Conservation (phyloP, 1,140 invertebrate genomes). For the Listronotus oregonensis region DNA sequence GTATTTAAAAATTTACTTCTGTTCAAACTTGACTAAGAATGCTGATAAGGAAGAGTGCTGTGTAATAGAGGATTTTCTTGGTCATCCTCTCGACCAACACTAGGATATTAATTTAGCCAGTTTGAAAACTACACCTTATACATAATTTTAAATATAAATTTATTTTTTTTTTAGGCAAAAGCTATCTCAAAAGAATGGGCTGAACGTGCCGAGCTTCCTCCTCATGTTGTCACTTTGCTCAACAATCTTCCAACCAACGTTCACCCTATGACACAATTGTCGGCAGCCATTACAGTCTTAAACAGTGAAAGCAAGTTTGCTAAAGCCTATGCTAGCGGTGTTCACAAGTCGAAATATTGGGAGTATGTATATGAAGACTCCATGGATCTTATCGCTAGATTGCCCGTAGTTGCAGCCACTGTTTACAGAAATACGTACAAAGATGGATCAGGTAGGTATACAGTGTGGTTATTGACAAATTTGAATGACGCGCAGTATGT, state of each 20-base stretch:
- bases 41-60: too few relatives aligned
- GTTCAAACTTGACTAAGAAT: too few relatives aligned
- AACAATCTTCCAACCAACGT: constrained; percentile 83
- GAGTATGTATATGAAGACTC: constrained; percentile 85
- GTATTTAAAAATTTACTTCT: too few relatives aligned
- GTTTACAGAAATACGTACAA: constrained; percentile 83
- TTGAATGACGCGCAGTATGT: too few relatives aligned
- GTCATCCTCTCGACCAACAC: too few relatives aligned
- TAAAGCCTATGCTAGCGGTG: constrained; percentile 79
- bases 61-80: too few relatives aligned
- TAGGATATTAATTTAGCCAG: too few relatives aligned
- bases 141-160: not conserved
- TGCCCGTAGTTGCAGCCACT: constrained; percentile 86
- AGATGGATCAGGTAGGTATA: constrained; percentile 65
- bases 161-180: constrained; percentile 59
- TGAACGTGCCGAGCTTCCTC: constrained; percentile 76
- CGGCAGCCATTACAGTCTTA: constrained; percentile 80
- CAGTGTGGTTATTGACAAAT: too few relatives aligned
- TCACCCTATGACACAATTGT: constrained; percentile 90
- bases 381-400: constrained; percentile 88
- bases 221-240: constrained; percentile 86
- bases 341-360: constrained; percentile 85
- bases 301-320: constrained; percentile 88
- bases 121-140: not conserved
- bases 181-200: constrained; percentile 86